These are phyloP conservation scores for Porites lobata DNA, from an alignment of 92 coral and sea anemone genomes.

Conservation along the genomic window DNA sequence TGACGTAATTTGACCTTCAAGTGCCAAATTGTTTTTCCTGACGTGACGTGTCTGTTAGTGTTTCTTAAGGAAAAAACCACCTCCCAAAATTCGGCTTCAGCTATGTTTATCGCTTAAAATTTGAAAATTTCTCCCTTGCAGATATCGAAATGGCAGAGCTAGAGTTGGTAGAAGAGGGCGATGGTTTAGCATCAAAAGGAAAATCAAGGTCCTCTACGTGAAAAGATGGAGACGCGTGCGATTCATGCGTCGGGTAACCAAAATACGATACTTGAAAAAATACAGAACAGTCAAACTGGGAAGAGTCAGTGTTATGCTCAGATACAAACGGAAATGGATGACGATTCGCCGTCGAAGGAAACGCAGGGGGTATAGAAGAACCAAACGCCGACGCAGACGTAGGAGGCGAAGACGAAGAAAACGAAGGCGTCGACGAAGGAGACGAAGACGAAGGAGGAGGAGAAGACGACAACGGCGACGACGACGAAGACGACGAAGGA, in stretches of 20 bases:
- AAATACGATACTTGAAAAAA: conserved; percentile 4
- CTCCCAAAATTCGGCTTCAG: neutral
- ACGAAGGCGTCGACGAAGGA: conserved; percentile 9
- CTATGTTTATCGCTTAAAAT: neutral
- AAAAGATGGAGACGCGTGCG: conserved; percentile 16
- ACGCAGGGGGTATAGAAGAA: neutral
- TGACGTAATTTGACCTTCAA: no score
- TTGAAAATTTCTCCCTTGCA: neutral
- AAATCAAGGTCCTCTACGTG: neutral
- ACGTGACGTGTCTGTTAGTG: neutral
- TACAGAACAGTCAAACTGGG: neutral
- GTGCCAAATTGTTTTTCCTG: neutral
- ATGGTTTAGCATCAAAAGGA: neutral
- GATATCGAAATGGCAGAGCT: conserved; percentile 20
- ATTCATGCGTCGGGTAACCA: neutral
- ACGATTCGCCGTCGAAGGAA: neutral
- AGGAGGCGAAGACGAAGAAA: conserved; percentile 13
- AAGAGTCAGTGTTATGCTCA: neutral
- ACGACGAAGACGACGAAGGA: conserved; percentile 2
- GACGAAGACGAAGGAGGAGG: conserved; percentile 1
- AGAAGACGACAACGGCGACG: neutral
- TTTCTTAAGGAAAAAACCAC: neutral
- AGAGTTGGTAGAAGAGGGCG: conserved; percentile 24
- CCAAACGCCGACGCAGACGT: conserved; percentile 11
- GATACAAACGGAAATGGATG: neutral